Percentiles rank a stretch among this genome's conserved stretches.
Conservation (phyloP, 2,888 invertebrate genomes). For the Mesochorus sp. region DNA sequence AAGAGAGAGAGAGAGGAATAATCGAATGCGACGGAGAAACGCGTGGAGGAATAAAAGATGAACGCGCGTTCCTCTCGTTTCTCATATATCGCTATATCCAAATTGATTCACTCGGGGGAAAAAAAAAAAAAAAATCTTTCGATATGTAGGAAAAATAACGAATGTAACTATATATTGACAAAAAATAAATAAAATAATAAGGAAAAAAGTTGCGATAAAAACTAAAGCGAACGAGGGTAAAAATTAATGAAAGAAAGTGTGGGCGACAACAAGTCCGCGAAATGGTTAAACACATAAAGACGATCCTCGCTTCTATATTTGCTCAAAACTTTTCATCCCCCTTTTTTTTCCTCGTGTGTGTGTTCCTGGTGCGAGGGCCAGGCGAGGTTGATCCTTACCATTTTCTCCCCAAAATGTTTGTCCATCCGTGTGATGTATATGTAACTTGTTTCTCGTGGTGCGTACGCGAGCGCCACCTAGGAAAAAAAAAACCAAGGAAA, state of each 20-base stretch:
- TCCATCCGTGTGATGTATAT: conserved; percentile 52
- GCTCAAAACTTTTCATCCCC: conserved; percentile 59
- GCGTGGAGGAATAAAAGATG: conserved; percentile 53
- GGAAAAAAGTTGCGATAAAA: not conserved
- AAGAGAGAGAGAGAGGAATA: conserved; percentile 46
- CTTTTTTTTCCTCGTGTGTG: conserved; percentile 62
- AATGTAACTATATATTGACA: not conserved
- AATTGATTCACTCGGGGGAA: not conserved
- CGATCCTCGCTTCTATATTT: conserved; percentile 65
- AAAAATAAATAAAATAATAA: not conserved
- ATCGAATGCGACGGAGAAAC: conserved; percentile 55
- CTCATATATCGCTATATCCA: conserved; percentile 6
- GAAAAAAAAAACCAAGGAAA: conserved; percentile 69
- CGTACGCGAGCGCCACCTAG: conserved; percentile 12
- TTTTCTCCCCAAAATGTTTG: conserved; percentile 62
- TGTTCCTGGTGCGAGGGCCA: conserved; percentile 49
- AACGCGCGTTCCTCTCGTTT: conserved; percentile 46
- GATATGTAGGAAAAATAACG: not conserved
- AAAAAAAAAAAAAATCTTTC: not conserved
- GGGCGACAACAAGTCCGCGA: conserved; percentile 73
- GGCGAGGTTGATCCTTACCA: conserved; percentile 41
- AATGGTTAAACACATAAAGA: conserved; percentile 80
- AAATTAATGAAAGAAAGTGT: not conserved
- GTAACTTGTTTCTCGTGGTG: conserved; percentile 27
- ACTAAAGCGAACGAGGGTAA: conserved; percentile 5